Percentiles rank a stretch among this genome's conserved stretches.
Conservation (phyloP, 2,113 vertebrate species). For the human region GRCh38 chr2:122886001-122886500, state of each 20-base stretch:
- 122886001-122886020: not conserved
- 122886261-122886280: not conserved
- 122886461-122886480: fast-evolving
- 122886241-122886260: not conserved
- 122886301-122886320: not conserved
- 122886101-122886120: not conserved
- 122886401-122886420: not conserved
- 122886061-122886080: not conserved
- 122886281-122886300: not conserved
- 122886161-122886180: not conserved
- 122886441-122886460: not conserved
- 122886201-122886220: not conserved
- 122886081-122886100: not conserved
- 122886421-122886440: not conserved
- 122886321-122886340: not conserved
- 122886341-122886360: not conserved
- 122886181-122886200: not conserved
- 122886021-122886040: not conserved
- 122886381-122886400: not conserved
- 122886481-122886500: fast-evolving
- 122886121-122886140: not conserved
- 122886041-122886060: not conserved
- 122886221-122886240: not conserved
- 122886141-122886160: not conserved
- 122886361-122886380: not conserved